Evolutionary conservation across 2,888 invertebrate species (phyloP).

Genomic region (Stenodema calcarata): DNA sequence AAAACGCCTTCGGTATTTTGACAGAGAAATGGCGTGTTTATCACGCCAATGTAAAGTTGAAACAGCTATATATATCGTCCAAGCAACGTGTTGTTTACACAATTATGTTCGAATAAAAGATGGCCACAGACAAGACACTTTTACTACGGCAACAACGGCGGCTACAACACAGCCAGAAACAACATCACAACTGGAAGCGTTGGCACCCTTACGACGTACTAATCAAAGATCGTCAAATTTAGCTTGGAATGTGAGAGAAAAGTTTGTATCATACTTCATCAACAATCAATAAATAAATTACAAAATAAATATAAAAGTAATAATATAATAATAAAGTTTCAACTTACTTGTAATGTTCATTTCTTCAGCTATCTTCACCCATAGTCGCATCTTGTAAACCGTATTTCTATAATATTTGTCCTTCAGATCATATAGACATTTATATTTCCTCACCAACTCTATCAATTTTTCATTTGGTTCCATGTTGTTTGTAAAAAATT

Average conservation of each 20-base stretch:
- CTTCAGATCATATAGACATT: not conserved
- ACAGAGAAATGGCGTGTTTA: conserved; percentile 31
- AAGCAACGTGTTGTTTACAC: conserved; percentile 42
- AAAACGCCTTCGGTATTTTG: conserved; percentile 46
- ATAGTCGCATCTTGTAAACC: not conserved
- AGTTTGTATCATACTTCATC: not conserved
- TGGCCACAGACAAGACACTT: too few relatives aligned
- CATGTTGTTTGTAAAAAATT: not conserved
- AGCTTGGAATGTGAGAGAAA: not conserved
- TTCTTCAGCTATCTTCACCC: not conserved
- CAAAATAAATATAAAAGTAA: too few relatives aligned
- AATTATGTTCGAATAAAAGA: conserved; percentile 19
- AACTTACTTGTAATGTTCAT: too few relatives aligned
- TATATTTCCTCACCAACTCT: not conserved
- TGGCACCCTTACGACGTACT: not conserved
- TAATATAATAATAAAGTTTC: too few relatives aligned
- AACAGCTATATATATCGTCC: conserved; percentile 39
- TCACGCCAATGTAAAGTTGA: conserved; percentile 35
- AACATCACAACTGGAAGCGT: not conserved
- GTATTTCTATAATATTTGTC: not conserved
- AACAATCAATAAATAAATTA: too few relatives aligned
- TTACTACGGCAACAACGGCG: too few relatives aligned
- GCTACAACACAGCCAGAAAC: too few relatives aligned
- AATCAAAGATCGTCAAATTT: not conserved
- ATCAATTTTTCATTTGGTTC: not conserved